Evolutionary conservation across 2,888 invertebrate species (phyloP), one percentile per base, ranked within the genome.

Genomic region (Elysia crispata): DNA sequence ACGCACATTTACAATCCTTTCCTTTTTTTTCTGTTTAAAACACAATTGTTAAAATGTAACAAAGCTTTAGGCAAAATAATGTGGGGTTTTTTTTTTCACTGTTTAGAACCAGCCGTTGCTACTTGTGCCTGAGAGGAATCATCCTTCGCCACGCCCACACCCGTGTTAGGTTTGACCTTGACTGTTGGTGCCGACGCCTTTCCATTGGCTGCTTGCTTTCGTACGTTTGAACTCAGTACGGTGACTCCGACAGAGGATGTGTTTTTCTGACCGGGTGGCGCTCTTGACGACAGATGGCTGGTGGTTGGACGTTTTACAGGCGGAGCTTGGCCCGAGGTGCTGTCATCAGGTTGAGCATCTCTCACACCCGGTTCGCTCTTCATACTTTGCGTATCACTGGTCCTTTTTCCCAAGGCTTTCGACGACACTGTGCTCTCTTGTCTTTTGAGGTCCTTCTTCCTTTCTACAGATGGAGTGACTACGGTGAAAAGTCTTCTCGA

Each of bases 401-500:
- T 18, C 11, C n/a, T 30, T 31, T 41, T 41, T 11, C 41, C 41
- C 41, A 41, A 3, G 3, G 1, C 18, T 23, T 33, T 41, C 31
- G 70, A 18, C 23, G 30, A 23, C 18, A 33, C 20, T 18, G 23
- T 18, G 13, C 70, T 67, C 6, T 23, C 28, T 28, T 18, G 30
- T 28, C 67, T 18, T 67, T 18, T 23, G 25, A 28, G 20, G 8
- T 67, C 67, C 5, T 67, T 67, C 41, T 41, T 11, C 25, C 30
- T 23, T 28, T 6, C 28, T 3, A 67, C n/a, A 23, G 67, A 23
- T 67, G 70, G 70, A 23, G 70, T 70, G 31, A 70, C 70, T 1
- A 31, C 33, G 33, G 70, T 70, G 33, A 70, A 70, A 15, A 70
- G 49, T 70, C 33, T 70, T n/a, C 70, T 70, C 8, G 70, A 6